Evolutionary conservation across 2,113 vertebrate genomes (phyloP), one percentile per base, ranked within the genome.

Genomic region (Neolamprologus tretocephalus): DNA sequence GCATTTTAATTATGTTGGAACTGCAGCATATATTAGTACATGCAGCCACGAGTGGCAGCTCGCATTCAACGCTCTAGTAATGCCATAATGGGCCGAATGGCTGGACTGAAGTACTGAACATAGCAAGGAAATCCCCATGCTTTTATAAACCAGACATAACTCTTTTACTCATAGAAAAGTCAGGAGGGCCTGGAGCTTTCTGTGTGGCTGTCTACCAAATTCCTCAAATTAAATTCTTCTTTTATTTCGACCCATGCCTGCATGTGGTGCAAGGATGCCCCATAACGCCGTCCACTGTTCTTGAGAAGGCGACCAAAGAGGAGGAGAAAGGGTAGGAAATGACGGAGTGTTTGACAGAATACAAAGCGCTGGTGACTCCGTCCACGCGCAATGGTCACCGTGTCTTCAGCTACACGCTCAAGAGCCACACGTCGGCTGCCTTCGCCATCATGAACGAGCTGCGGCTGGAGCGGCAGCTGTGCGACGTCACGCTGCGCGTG

Each of bases 371-470:
- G 97, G 98, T 98, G 95, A 98, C 97, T 4, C 98, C 98, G 3
- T 98, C 98, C 2, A 98, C 98, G 1, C 96, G 95, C 89, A 97
- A 98, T 3, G 97, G 97, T 61, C 96, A 97, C 94, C 97, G 97
- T 0, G 96, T 97, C 47, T 98, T 98, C 94, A 98, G 97, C 92
- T 99, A 99, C 96, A 97, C 97, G 2, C 96, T 99, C 35, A 97
- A 98, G 82, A 98, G 98, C 85, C 98, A 99, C 96, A 98, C 98
- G 5, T 96, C 96, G 1, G 97, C 97, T 2, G 98, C 98, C 35
- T 97, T 99, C 33, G 89, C 95, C 89, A 97, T 98, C 93, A 98
- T 99, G 98, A 99, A 99, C n/a, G 97, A 99, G 84, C 97, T 99
- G 49, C 96, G 98, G 0, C 89, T 97, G 78, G 96, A 96, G 81